Evolutionary conservation across 1,140 invertebrate genomes (phyloP).

Genomic region (Plutomurus gul): DNA sequence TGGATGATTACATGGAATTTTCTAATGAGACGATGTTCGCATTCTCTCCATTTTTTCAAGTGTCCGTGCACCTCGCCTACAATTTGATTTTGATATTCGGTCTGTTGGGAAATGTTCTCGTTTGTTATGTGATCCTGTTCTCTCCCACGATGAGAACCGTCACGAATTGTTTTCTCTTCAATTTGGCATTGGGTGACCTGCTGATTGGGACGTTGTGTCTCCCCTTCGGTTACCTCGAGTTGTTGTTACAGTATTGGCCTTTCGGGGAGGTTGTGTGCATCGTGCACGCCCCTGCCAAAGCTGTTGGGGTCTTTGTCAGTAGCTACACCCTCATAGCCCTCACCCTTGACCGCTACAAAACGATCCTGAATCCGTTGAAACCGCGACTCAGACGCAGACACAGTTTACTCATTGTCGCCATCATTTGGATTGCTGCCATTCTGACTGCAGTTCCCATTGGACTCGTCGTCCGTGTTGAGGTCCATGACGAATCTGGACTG

Average conservation of each 20-base stretch:
- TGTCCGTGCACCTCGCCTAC: slow-evolving; percentile 72
- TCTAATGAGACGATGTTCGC: neutral
- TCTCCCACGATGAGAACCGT: slow-evolving; percentile 80
- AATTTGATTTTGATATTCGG: slow-evolving; percentile 72
- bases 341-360: slow-evolving; percentile 81
- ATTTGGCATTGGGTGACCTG: slow-evolving; percentile 82
- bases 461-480: slow-evolving; percentile 62
- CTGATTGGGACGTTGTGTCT: slow-evolving; percentile 81
- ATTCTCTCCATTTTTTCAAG: slow-evolving; percentile 60
- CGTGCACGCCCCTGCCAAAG: slow-evolving; percentile 77
- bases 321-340: slow-evolving; percentile 84
- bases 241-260: slow-evolving; percentile 78
- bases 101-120: slow-evolving; percentile 75
- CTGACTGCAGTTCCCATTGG: slow-evolving; percentile 79
- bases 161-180: slow-evolving; percentile 84
- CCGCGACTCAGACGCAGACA: slow-evolving; percentile 74
- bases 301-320: slow-evolving; percentile 59
- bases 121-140: slow-evolving; percentile 77
- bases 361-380: slow-evolving; percentile 81
- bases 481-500: neutral
- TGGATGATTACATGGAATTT: neutral
- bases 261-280: slow-evolving; percentile 77
- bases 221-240: slow-evolving; percentile 78
- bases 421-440: slow-evolving; percentile 78
- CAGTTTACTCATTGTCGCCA: slow-evolving; percentile 70